Base-by-base conservation (phyloP, 2,888 invertebrate species). In the Aplocera efformata region DNA sequence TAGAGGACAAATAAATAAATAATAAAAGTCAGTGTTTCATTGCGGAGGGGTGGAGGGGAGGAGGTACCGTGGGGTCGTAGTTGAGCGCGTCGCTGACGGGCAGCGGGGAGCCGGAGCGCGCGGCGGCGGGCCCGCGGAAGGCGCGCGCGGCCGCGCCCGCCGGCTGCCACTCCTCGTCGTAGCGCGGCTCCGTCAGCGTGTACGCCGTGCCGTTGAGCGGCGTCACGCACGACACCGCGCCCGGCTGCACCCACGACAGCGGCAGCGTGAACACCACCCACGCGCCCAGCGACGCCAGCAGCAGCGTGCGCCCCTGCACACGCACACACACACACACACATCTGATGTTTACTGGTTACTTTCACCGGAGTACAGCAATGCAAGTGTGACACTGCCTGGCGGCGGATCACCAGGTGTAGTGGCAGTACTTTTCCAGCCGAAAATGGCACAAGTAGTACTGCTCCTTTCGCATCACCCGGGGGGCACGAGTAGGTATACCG, bases 211-310 rank as follows among this genome's bases (percentile, higher is more conserved):
- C 57, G 65, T 86, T 85, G 28, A 74, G 47, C 7, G 85, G 85
- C 57, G 67, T 88, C 71, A 98, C 92, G 78, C 98, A 98, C n/a
- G 94, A 93, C 36, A 96, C 94, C 1, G 98, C 95, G 25, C 96
- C 94, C 0, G 99, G 98, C 70, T 97, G 96, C 58, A 99, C 96
- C 82, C 98, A 98, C 47, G 97, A 97, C 61, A 99, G 86, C 1
- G 98, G 97, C 58, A 99, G 90, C 27, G 99, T 99, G 88, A 99
- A 99, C 43, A 98, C 91, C 46, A 99, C 96, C 98, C 99, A 98
- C 44, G 97, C 96, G 28, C 95, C 92, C 34, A 99, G 88, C 0
- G 98, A 98, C 32, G 95, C 95, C 39, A 99, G 81, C 42, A 99
- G 89, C 56, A 99, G 90, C 52, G 95, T 89, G 79, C 96, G 96